Base-by-base conservation (phyloP, 2,888 invertebrate genomes). In the Clanis bilineata region DNA sequence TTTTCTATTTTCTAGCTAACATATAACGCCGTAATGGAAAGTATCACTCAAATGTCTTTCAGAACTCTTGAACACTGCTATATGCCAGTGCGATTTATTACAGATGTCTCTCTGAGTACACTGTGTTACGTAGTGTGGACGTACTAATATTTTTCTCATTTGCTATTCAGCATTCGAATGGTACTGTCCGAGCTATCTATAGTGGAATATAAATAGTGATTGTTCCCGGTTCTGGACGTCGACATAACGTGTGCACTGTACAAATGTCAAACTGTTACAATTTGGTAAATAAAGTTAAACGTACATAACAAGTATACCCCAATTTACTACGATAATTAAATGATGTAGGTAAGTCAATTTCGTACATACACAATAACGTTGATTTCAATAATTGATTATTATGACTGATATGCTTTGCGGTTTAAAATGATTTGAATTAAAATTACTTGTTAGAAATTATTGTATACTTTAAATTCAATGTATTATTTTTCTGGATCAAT, bases 61-160 rank as follows among this genome's bases (percentile, higher is more conserved):
- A 32, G 32, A 51, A 32, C 32, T 51, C 28, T 51, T 32, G 18
- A 51, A 18, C 32, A 21, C 18, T 32, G 51, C n/a, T n/a, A n/a
- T n/a, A n/a, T n/a, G n/a, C 32, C 51, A 51, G 51, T 51, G 51
- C 32, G 51, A 51, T 62, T 61, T 62, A 62, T 62, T 58, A 61
- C 59, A 28, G 51, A 51, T 41, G 51, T 51, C 47, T 58, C 38
- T 39, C 1, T 45, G 25, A 39, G 47, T 39, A 51, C 25, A 39
- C 23, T 38, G 39, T 39, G 58, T 51, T 25, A 23, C 58, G 15
- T 28, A 39, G 36, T n/a, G 47, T 68, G 71, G 72, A 75, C 73
- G 74, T 70, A 68, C 69, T 69, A 79, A 78, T 81, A 85, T 87
- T 83, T 80, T 83, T 80, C 85, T 87, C 88, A 87, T 87, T 88